Evolutionary conservation across 92 coral and sea anemone species (phyloP), one percentile per base, ranked within the genome.

Genomic region (Heteractis magnifica): DNA sequence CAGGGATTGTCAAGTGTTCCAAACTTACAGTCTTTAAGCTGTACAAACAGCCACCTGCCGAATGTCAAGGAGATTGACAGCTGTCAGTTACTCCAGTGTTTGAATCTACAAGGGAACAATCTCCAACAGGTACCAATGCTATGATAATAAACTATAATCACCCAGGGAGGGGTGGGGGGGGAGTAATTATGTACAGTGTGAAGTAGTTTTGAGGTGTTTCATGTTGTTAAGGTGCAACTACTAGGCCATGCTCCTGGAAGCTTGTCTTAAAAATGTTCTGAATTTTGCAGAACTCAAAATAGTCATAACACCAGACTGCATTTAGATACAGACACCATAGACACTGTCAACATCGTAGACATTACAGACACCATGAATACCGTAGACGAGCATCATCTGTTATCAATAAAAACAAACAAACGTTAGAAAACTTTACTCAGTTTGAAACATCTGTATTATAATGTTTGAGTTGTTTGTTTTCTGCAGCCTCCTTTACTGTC

Each of bases 101-200:
- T 97, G 58, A 84, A 92, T 77, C 83, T 97, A 55, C 96, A 83
- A 64, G 95, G 97, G 23, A 97, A 97, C 79, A 97, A 94, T 85
- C 82, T 97, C 9, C 97, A 91, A 78, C 82, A 97, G 93, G 99
- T 96, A 84, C 18, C 49, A 56, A 14, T 26, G 10, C 41, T 34
- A 6, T 15, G 8, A 12, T 51, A 10, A 59, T 64, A 48, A 13
- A 15, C 79, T 20, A 0, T 21, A 48, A 48, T 60, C 44, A 19
- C 10, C 9, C 1, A 6, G 20, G 71, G 71, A 19, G 71, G 26
- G 8, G 21, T 64, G 10, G 26, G 21, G 5, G 26, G 71, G 21
- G 2, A 65, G 6, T 10, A 0, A 20, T 15, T 10, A 65, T 20
- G 8, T 8, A 18, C 34, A 65, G 34, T 18, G 12, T 18, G 72